Percentiles rank a stretch among this genome's conserved stretches.
Evolutionary conservation across 2,113 vertebrate genomes (phyloP).

Genomic region (Toxotes chatareus): DNA sequence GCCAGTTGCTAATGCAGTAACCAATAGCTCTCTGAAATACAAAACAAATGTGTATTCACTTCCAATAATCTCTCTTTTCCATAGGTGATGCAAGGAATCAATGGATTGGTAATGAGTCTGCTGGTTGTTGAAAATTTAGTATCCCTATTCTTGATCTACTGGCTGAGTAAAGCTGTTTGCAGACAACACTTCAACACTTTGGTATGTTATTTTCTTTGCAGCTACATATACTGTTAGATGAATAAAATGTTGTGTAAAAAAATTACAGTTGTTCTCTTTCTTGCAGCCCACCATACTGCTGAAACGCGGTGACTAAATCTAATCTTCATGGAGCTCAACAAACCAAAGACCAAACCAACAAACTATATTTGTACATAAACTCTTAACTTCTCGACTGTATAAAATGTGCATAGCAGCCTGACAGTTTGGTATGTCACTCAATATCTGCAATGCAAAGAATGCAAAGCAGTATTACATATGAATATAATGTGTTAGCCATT

Average conservation of each 20-base stretch:
- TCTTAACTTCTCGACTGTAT: background rate
- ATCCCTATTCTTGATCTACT: slow-evolving; percentile 73
- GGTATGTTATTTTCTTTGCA: slow-evolving; percentile 68
- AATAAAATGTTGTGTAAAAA: background rate
- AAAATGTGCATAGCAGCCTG: background rate
- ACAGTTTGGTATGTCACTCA: background rate
- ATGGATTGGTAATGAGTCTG: slow-evolving; percentile 36
- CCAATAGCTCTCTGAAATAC: background rate
- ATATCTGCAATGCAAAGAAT: background rate
- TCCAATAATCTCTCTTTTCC: background rate
- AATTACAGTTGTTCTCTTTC: background rate
- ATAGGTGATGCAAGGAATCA: slow-evolving; percentile 17
- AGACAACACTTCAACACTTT: slow-evolving; percentile 80
- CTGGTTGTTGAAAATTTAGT: slow-evolving; percentile 65
- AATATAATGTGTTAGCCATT: background rate
- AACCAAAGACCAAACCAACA: background rate
- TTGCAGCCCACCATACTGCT: slow-evolving; percentile 80
- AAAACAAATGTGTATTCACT: background rate
- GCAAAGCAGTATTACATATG: background rate
- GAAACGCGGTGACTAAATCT: slow-evolving; percentile 67
- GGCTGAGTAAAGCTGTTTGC: slow-evolving; percentile 83
- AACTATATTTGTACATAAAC: background rate
- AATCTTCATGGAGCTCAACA: background rate
- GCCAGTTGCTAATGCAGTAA: background rate
- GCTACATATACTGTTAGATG: fast-evolving